Evolutionary conservation across 2,888 invertebrate genomes (phyloP).

Genomic region (Zootermopsis nevadensis): DNA sequence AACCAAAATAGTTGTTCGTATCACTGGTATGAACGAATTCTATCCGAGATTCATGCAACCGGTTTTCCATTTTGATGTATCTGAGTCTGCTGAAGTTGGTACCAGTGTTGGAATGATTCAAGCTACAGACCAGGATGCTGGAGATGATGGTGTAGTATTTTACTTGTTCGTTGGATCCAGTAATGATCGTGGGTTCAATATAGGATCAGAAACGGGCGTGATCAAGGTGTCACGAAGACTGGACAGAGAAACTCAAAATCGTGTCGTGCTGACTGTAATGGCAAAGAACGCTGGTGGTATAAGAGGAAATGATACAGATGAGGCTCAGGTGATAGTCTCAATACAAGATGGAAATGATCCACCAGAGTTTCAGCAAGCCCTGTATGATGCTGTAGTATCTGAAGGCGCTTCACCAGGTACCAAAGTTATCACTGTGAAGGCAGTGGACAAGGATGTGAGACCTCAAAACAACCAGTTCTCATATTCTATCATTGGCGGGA

Average conservation of each 20-base stretch:
- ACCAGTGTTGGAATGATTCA: conserved; percentile 87
- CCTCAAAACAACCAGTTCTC: conserved; percentile 93
- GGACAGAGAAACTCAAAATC: conserved; percentile 88
- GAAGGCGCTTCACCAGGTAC: conserved; percentile 84
- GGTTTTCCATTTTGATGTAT: conserved; percentile 92
- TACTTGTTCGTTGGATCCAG: conserved; percentile 94
- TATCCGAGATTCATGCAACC: conserved; percentile 90
- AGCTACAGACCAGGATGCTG: conserved; percentile 90
- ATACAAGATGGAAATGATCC: conserved; percentile 98
- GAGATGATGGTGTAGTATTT: conserved; percentile 88
- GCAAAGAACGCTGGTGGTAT: conserved; percentile 96
- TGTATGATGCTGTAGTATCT: conserved; percentile 82
- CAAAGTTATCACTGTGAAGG: conserved; percentile 81
- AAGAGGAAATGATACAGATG: conserved; percentile 93
- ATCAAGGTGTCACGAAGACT: conserved; percentile 84
- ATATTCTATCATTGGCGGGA: conserved; percentile 88
- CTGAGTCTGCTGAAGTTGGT: conserved; percentile 89
- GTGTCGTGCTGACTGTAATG: conserved; percentile 90
- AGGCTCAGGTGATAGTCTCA: conserved; percentile 92
- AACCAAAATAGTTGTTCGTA: conserved; percentile 77
- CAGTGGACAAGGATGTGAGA: conserved; percentile 90
- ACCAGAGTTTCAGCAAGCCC: conserved; percentile 85
- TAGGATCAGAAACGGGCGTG: conserved; percentile 85
- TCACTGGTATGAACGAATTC: conserved; percentile 89
- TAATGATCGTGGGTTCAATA: conserved; percentile 89